Base-by-base conservation (phyloP, 2,797 vertebrate species). In the Myotis pilosus region DNA sequence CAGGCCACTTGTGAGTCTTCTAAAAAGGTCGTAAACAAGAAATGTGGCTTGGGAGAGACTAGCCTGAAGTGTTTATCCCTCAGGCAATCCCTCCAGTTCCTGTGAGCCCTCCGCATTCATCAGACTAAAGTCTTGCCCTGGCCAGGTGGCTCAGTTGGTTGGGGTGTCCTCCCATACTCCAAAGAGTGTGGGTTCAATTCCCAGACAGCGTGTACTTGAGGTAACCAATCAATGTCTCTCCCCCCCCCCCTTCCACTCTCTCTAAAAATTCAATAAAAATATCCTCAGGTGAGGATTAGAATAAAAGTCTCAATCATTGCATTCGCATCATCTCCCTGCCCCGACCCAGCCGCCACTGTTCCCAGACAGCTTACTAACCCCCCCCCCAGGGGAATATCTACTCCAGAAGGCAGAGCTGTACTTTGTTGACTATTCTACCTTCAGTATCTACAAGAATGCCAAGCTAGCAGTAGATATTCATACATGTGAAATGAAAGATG, bases 11-110 rank as follows among this genome's bases (percentile, higher is more conserved):
- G 38, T 91, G 80, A 89, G 60, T 87, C 44, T 74, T 81, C 69
- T 87, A 75, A 95, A 96, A 95, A 75, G 64, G 64, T 55, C 85
- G 3, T 75, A 80, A 93, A 72, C 25, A 87, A 91, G 87, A 96
- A 92, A 66, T 30, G 74, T 19, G 51, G 80, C 84, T 81, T 69
- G 75, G 5, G 33, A 38, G 25, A 82, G 49, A 84, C 23, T 20
- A 60, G 76, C 28, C 22, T n/a, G 25, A 38, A 82, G 66, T 93
- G 74, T 87, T 93, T 91, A 89, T 53, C 53, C 66, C 62, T 81
- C 25, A 66, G 55, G 75, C 72, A 51, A 20, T 71, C 47, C 41
- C 20, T 87, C 33, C 28, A 41, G 38, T 55, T n/a, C 44, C 69
- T 5, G 33, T 16, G 86, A 94, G 38, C 82, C 57, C 75, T 47